A percentile compares a stretch with the other conserved stretches of the same genome.
Conservation (phyloP, 2,113 vertebrate species). For the Gymnogyps californianus region DNA sequence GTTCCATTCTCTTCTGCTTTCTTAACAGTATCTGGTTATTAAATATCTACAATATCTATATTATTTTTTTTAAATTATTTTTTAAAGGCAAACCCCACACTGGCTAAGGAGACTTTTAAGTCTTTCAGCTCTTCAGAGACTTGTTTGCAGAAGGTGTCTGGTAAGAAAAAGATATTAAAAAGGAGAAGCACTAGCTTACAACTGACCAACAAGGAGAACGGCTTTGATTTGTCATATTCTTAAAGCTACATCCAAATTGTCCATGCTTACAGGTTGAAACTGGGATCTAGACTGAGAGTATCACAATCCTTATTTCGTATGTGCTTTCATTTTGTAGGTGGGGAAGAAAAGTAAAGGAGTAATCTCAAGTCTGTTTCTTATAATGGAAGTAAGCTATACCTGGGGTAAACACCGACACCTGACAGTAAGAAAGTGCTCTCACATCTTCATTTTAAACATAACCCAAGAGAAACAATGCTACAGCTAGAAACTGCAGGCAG, state of each 20-base stretch:
- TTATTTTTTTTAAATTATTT: not conserved
- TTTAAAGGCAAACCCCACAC: not conserved
- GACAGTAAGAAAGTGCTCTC: not conserved
- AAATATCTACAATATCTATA: not conserved
- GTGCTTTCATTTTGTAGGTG: not conserved
- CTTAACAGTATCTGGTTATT: not conserved
- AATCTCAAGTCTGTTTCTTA: not conserved
- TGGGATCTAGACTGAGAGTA: not conserved
- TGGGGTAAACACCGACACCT: not conserved
- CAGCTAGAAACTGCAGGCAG: not conserved
- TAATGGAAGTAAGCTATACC: not conserved
- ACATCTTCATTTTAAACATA: not conserved
- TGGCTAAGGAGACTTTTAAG: not conserved
- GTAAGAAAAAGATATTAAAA: not conserved
- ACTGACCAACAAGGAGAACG: not conserved
- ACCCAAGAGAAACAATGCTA: not conserved
- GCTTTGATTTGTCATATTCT: not conserved
- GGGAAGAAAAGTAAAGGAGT: not conserved
- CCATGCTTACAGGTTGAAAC: not conserved
- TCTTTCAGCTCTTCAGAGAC: not conserved
- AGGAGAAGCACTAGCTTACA: not conserved
- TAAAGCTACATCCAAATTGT: not conserved
- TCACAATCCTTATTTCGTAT: not conserved
- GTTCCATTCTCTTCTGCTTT: not conserved
- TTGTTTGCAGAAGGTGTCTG: not conserved